Evolutionary conservation across 2,888 invertebrate species (phyloP).

Genomic region (Trachelus troglodyta): DNA sequence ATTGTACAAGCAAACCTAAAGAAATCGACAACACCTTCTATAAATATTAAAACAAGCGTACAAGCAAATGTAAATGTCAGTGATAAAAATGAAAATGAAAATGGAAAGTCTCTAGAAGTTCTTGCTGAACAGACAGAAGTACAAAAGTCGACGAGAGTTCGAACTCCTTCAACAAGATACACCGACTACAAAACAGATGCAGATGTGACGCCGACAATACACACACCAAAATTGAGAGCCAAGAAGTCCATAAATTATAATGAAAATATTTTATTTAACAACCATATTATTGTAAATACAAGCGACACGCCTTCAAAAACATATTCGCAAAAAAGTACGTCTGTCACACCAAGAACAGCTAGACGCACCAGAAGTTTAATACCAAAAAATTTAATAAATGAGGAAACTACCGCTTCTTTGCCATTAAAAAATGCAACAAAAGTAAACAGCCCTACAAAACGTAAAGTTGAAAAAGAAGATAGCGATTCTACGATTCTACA

Average conservation of each 20-base stretch:
- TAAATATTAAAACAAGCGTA: not conserved
- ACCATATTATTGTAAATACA: not conserved
- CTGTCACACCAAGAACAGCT: slow-evolving; percentile 11
- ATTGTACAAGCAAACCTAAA: no score
- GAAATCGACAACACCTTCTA: not conserved
- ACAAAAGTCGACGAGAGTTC: not conserved
- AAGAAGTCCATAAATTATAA: not conserved
- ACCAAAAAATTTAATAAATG: not conserved
- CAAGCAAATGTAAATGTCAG: not conserved
- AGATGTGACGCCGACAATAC: not conserved
- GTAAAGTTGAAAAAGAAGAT: not conserved
- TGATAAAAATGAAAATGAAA: not conserved
- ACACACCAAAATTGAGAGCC: not conserved
- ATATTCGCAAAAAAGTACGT: not conserved
- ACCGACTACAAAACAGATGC: not conserved
- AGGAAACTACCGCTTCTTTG: not conserved
- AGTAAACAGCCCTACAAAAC: not conserved
- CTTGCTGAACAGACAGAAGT: not conserved
- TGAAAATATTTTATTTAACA: not conserved
- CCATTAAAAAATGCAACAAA: not conserved
- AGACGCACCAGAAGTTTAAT: slow-evolving; percentile 4
- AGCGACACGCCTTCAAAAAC: not conserved
- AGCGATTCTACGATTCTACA: not conserved
- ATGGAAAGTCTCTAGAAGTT: not conserved
- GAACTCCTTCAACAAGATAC: not conserved